Conservation (phyloP, 2,113 vertebrate genomes). For the Pterocles burchelli region DNA sequence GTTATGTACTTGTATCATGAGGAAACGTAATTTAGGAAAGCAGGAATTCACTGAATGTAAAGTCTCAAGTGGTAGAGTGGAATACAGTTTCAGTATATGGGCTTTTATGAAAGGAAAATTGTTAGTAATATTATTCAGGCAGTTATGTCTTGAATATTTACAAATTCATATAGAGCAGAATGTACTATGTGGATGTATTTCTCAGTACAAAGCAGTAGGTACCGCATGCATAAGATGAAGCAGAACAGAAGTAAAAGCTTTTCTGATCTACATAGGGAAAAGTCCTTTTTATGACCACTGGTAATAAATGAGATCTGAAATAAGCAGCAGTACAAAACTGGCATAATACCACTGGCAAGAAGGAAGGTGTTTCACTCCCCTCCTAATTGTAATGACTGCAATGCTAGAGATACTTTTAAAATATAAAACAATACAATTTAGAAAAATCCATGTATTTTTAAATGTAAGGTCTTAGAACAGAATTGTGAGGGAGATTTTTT, state of each 20-base stretch:
- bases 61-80: conserved; percentile 14
- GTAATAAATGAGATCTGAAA: neutral
- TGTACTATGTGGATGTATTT: neutral
- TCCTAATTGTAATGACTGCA: neutral
- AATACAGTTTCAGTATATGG: neutral
- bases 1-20: conserved; percentile 57
- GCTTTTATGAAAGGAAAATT: neutral
- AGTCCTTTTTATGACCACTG: neutral
- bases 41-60: conserved; percentile 39
- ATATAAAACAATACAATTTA: neutral
- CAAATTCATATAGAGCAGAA: neutral
- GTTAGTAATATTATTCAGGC: neutral
- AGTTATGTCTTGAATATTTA: conserved; percentile 14
- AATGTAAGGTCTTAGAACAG: neutral
- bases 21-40: conserved; percentile 58
- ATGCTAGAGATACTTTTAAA: neutral
- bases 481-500: neutral
- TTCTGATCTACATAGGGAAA: neutral
- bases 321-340: neutral
- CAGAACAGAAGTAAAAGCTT: neutral
- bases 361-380: neutral
- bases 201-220: neutral
- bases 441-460: neutral
- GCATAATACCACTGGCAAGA: neutral
- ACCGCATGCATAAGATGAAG: neutral